Percentiles rank a stretch among this genome's conserved stretches.
Conservation (phyloP, 2,888 invertebrate genomes). For the Apodemia hepburni region DNA sequence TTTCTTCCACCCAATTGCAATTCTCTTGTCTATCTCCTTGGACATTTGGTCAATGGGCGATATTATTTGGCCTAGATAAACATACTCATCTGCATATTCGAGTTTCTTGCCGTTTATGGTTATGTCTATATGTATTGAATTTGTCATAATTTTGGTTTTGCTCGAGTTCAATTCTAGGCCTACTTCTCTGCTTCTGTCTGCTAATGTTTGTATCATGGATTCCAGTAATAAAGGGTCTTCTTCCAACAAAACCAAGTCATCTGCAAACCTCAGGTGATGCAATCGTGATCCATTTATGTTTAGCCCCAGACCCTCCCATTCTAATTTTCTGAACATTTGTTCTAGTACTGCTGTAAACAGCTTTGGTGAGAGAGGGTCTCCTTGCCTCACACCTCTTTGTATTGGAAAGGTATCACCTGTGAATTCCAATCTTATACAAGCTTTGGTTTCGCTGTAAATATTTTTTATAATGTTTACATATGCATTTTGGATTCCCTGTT, state of each 20-base stretch:
- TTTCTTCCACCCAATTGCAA: too few relatives aligned
- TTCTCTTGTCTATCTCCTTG: slow-evolving; percentile 27
- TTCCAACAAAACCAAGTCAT: slow-evolving; percentile 24
- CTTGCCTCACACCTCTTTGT: not conserved
- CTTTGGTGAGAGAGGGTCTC: not conserved
- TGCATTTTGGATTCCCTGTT: not conserved
- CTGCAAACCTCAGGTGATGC: slow-evolving; percentile 25
- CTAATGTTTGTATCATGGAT: slow-evolving; percentile 19
- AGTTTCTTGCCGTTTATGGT: slow-evolving; percentile 23
- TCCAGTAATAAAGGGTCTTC: slow-evolving; percentile 23
- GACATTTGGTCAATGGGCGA: slow-evolving; percentile 22
- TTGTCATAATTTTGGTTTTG: not conserved
- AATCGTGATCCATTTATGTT: slow-evolving; percentile 20
- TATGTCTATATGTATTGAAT: slow-evolving; percentile 20
- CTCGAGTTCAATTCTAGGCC: too few relatives aligned
- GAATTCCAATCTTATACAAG: slow-evolving; percentile 17
- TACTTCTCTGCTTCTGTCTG: too few relatives aligned
- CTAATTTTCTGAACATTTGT: too few relatives aligned
- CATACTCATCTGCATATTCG: slow-evolving; percentile 23
- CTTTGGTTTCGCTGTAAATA: too few relatives aligned
- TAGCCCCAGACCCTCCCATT: not conserved
- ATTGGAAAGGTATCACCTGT: too few relatives aligned
- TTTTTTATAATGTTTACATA: too few relatives aligned
- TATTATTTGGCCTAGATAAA: slow-evolving; percentile 25
- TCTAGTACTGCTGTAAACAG: too few relatives aligned